These are phyloP conservation scores for Climacteris rufus DNA, from an alignment of 2,113 vertebrate species.

Conservation along the genomic window DNA sequence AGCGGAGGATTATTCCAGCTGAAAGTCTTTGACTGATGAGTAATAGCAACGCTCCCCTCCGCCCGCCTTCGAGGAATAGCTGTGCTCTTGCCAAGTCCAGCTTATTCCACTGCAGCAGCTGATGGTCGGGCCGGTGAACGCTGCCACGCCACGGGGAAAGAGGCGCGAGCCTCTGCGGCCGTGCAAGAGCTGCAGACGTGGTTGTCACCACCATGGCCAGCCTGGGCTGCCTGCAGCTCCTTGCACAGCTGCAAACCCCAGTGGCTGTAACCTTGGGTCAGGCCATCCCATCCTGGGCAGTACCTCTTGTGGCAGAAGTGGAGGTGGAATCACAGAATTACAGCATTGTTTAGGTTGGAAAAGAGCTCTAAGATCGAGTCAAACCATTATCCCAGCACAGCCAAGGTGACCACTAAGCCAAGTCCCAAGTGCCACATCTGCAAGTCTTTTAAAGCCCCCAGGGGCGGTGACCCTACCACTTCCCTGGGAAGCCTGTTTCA, in stretches of 20 bases:
- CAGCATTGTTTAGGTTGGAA: background rate
- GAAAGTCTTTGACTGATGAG: slow-evolving; percentile 44
- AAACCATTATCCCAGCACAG: background rate
- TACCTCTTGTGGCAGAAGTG: background rate
- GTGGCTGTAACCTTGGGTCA: background rate
- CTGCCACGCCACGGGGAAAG: fast-evolving
- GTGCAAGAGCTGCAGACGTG: fast-evolving
- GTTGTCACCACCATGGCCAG: background rate
- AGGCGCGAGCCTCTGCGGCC: fast-evolving
- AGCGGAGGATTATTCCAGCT: background rate
- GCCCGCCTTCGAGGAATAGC: slow-evolving; percentile 18
- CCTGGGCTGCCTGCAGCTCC: background rate
- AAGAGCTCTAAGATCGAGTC: fast-evolving
- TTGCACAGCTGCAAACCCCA: background rate
- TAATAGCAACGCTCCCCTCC: background rate
- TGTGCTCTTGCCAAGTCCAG: slow-evolving; percentile 15
- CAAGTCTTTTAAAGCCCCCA: background rate
- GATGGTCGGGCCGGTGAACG: fast-evolving
- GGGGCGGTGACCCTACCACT: background rate
- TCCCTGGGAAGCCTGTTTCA: background rate
- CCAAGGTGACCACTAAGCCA: background rate
- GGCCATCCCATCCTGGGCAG: background rate
- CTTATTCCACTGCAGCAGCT: background rate
- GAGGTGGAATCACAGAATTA: background rate
- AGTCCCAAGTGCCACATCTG: background rate